Conservation (phyloP, 2,797 vertebrate genomes). For the Rousettus madagascariensis region DNA sequence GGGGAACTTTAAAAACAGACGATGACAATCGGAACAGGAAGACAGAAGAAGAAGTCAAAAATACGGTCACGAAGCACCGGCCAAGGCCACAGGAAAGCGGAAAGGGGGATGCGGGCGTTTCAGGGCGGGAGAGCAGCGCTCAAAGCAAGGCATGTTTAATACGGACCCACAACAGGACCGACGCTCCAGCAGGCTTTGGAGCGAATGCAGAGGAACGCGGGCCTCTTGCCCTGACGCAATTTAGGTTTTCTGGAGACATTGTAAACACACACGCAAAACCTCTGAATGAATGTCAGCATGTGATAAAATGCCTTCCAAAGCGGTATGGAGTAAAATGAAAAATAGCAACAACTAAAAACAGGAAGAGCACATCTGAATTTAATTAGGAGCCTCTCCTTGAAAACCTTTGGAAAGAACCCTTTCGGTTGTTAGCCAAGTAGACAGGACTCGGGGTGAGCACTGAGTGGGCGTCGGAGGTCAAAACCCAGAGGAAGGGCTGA, state of each 20-base stretch:
- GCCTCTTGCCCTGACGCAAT: background rate
- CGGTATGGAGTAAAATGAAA: background rate
- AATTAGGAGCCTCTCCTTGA: background rate
- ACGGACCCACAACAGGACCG: background rate
- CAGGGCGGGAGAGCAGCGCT: background rate
- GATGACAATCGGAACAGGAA: background rate
- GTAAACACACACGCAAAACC: background rate
- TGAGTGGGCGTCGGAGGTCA: rapidly evolving
- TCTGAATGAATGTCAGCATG: background rate
- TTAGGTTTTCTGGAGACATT: background rate
- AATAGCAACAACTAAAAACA: background rate
- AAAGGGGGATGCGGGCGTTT: background rate
- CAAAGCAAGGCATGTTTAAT: background rate
- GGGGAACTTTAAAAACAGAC: background rate
- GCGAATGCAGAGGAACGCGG: background rate
- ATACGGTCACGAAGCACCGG: rapidly evolving
- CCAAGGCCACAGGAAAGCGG: background rate
- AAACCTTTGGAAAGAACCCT: background rate
- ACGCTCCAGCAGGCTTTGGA: background rate
- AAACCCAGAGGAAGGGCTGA: background rate
- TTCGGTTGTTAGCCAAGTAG: background rate
- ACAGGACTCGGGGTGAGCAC: background rate
- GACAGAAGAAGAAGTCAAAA: background rate
- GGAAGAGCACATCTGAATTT: background rate
- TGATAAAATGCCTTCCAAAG: background rate